These are phyloP conservation scores for Thecocarcelia acutangulata DNA, from an alignment of 2,888 invertebrate genomes.

Conservation along the genomic window DNA sequence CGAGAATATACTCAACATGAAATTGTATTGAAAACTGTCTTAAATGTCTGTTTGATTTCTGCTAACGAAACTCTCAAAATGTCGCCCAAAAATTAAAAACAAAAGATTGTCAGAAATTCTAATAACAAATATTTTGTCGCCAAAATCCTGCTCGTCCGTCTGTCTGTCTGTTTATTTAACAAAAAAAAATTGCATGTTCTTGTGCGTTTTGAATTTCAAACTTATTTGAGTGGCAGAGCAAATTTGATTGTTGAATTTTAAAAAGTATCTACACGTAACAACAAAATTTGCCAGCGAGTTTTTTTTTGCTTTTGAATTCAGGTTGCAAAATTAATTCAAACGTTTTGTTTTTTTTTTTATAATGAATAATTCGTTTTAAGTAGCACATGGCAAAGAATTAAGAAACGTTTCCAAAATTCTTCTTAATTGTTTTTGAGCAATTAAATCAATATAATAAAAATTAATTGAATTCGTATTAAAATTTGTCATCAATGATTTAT, in stretches of 20 bases:
- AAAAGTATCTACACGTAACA: slow-evolving; percentile 30
- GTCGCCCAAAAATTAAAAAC: background rate
- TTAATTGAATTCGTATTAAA: background rate
- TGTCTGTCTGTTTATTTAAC: background rate
- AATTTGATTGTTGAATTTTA: background rate
- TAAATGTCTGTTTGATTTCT: background rate
- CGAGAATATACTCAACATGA: no score
- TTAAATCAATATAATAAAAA: background rate
- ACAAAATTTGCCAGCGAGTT: slow-evolving; percentile 6
- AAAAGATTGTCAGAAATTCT: slow-evolving; percentile 13
- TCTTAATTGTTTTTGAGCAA: background rate
- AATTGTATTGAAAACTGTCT: no score
- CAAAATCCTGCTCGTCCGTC: background rate
- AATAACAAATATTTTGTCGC: slow-evolving; percentile 1
- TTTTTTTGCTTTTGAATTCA: slow-evolving; percentile 12
- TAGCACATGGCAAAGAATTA: slow-evolving; percentile 7
- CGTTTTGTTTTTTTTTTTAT: background rate
- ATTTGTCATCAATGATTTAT: no score
- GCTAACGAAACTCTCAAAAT: background rate
- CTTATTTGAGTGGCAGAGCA: background rate
- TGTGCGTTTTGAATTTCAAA: slow-evolving; percentile 37
- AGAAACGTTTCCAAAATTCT: background rate
- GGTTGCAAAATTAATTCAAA: slow-evolving; percentile 26
- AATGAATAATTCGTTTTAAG: slow-evolving; percentile 12
- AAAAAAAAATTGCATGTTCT: slow-evolving; percentile 41